Evolutionary conservation across 2,797 vertebrate genomes (phyloP).

Genomic region (Mus caroli): DNA sequence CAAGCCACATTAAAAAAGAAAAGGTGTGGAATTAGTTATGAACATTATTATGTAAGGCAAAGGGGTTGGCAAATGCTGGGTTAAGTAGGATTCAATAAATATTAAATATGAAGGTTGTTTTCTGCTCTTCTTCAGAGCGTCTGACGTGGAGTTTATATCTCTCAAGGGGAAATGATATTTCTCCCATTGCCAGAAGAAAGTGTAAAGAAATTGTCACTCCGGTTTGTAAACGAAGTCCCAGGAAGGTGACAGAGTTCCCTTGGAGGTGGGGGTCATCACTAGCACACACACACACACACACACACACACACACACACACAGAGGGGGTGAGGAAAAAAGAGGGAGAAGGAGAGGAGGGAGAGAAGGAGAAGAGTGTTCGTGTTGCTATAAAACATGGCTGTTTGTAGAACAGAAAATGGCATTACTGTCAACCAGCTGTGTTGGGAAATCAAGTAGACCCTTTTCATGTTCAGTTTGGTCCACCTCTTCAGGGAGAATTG

Average conservation of each 20-base stretch:
- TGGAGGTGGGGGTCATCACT: no score
- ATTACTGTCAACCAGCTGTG: not conserved
- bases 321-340: not conserved
- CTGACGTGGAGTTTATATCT: not conserved
- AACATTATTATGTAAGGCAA: constrained; percentile 34
- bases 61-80: not conserved
- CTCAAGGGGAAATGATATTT: constrained; percentile 17
- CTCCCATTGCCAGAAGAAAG: not conserved
- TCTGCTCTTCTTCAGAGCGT: not conserved
- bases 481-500: constrained; percentile 1
- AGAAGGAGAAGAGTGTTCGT: not conserved
- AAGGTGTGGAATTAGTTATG: not conserved
- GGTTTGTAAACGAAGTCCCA: constrained; percentile 9
- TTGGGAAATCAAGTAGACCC: not conserved
- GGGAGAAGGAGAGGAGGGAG: no score
- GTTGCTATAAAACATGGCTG: not conserved
- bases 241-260: not conserved
- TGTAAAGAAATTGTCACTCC: not conserved
- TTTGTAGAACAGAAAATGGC: not conserved
- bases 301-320: no score
- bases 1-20: not conserved
- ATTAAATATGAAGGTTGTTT: not conserved
- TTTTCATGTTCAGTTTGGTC: not conserved
- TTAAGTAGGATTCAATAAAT: constrained; percentile 32
- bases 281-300: no score